Conservation (phyloP, 2,888 invertebrate species). For the Zygaena filipendulae region DNA sequence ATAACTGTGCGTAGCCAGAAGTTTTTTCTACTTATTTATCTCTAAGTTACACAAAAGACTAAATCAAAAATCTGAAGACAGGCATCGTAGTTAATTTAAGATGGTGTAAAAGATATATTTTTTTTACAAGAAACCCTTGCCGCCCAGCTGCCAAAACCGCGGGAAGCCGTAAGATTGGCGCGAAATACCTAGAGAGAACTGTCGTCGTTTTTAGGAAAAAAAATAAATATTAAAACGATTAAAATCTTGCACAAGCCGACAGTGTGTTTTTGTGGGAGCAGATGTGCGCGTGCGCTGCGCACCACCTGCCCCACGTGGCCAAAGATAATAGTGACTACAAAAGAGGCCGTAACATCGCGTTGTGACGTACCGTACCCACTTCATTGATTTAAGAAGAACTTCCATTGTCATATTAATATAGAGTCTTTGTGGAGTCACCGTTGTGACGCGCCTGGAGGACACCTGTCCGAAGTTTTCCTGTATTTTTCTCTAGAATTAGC, state of each 20-base stretch:
- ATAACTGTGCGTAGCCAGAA: no score
- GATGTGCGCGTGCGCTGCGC: conserved; percentile 56
- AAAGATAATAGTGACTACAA: conserved; percentile 47
- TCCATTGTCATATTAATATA: conserved; percentile 17
- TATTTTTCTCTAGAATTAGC: no score
- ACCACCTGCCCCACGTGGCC: conserved; percentile 64
- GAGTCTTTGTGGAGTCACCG: conserved; percentile 16
- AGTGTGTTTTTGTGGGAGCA: conserved; percentile 41
- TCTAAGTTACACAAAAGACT: no score
- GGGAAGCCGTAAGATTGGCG: conserved; percentile 40
- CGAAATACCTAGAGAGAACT: conserved; percentile 52
- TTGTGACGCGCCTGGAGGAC: conserved; percentile 18
- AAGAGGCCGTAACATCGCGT: conserved; percentile 36
- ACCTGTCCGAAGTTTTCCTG: no score
- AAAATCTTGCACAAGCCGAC: conserved; percentile 62
- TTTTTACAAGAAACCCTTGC: conserved; percentile 14
- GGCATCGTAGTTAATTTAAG: no score
- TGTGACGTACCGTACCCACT: conserved; percentile 32
- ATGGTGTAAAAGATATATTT: background rate
- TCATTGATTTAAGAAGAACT: conserved; percentile 50
- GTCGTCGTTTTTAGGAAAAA: conserved; percentile 46
- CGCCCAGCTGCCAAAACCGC: conserved; percentile 34
- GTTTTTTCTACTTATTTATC: no score
- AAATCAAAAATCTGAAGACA: no score
- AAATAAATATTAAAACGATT: no score